Conservation (phyloP, 2,888 invertebrate species). For the Hyles lineata region DNA sequence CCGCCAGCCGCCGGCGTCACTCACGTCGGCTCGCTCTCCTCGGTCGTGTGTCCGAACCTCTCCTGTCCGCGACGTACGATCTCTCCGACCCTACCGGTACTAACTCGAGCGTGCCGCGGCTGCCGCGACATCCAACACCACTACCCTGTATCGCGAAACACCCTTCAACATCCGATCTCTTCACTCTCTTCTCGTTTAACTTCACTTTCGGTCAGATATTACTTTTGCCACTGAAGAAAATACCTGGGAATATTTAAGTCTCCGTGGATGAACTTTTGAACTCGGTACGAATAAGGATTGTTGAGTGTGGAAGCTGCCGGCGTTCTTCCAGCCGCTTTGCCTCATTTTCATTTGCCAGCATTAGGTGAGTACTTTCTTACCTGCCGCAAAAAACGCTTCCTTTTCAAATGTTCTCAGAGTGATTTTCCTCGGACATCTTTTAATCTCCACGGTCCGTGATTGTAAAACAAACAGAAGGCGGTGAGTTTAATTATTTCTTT, state of each 20-base stretch:
- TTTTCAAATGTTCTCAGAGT: constrained; percentile 53
- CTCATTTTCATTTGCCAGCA: constrained; percentile 77
- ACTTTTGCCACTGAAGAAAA: constrained; percentile 33
- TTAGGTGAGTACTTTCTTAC: constrained; percentile 70
- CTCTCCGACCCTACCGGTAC: constrained; percentile 76
- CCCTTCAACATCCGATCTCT: constrained; percentile 48
- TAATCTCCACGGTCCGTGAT: constrained; percentile 52
- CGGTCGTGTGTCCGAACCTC: constrained; percentile 80
- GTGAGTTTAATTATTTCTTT: constrained; percentile 44
- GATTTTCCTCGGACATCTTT: constrained; percentile 55
- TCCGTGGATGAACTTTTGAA: constrained; percentile 53
- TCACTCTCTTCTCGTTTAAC: constrained; percentile 48
- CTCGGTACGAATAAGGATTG: constrained; percentile 67
- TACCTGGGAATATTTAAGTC: constrained; percentile 42
- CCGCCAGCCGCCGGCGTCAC: constrained; percentile 66
- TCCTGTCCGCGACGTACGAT: constrained; percentile 80
- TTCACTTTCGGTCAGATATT: constrained; percentile 49
- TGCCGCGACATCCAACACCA: constrained; percentile 59
- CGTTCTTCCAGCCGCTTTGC: constrained; percentile 54
- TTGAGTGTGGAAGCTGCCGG: constrained; percentile 69
- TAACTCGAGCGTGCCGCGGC: constrained; percentile 67
- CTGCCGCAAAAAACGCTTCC: constrained; percentile 66
- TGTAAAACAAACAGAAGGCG: constrained; percentile 47
- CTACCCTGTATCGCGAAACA: constrained; percentile 56
- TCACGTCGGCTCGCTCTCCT: constrained; percentile 81